Conservation (phyloP, 2,888 invertebrate genomes). For the Strigamia transsilvanica region DNA sequence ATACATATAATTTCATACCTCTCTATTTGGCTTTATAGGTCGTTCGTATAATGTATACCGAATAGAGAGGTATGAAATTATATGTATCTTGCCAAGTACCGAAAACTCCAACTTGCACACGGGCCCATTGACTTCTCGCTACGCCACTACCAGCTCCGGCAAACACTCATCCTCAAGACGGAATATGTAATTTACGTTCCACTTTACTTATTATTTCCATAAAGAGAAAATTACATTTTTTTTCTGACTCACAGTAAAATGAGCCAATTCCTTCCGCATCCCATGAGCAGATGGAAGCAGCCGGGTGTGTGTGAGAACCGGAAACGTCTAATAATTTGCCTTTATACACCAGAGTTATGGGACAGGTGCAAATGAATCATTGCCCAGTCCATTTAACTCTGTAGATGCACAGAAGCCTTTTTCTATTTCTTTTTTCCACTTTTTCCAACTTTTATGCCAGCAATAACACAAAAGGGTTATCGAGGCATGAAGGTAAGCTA, state of each 20-base stretch:
- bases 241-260: neutral
- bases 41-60: no score
- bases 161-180: neutral
- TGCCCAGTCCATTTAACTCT: neutral
- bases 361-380: slow-evolving; percentile 8
- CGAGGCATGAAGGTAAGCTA: neutral
- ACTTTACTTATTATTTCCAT: neutral
- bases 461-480: neutral
- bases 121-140: no score
- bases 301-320: neutral
- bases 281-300: neutral
- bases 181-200: neutral
- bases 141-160: no score
- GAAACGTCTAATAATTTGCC: neutral
- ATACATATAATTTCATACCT: no score
- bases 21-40: no score
- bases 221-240: neutral
- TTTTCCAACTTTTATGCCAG: neutral
- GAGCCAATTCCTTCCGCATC: neutral
- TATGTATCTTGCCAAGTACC: no score
- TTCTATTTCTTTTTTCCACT: neutral
- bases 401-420: neutral
- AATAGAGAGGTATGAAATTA: no score
- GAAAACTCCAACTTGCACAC: no score
- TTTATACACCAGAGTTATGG: neutral